These are phyloP conservation scores for Nymphalis io DNA, from an alignment of 1,140 invertebrate genomes.

Conservation along the genomic window DNA sequence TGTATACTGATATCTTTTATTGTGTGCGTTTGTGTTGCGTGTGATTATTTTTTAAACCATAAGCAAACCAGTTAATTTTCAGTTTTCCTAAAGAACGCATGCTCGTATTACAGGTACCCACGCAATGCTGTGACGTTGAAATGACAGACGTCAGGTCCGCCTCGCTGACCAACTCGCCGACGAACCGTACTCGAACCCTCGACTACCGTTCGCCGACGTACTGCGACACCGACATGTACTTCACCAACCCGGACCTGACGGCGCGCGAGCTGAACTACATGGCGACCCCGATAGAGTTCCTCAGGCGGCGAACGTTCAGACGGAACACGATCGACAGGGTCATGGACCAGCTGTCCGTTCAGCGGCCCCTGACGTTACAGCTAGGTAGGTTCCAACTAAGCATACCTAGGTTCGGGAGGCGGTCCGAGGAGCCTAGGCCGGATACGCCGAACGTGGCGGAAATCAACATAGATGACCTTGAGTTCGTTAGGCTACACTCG, in stretches of 20 bases:
- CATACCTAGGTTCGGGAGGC: constrained; percentile 57
- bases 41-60: too few relatives aligned
- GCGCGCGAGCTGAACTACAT: constrained; percentile 57
- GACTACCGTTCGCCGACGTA: constrained; percentile 56
- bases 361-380: constrained; percentile 58
- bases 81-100: background rate
- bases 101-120: constrained; percentile 59
- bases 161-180: constrained; percentile 46
- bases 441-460: constrained; percentile 68
- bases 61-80: too few relatives aligned
- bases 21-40: too few relatives aligned
- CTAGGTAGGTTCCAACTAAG: constrained; percentile 70
- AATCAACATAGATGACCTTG: constrained; percentile 60
- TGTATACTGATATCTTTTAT: too few relatives aligned
- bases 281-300: constrained; percentile 48
- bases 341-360: constrained; percentile 48
- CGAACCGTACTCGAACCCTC: constrained; percentile 36
- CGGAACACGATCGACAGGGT: constrained; percentile 51
- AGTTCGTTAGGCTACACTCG: constrained; percentile 57
- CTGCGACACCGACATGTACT: constrained; percentile 48
- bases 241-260: constrained; percentile 47
- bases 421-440: constrained; percentile 43
- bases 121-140: constrained; percentile 65
- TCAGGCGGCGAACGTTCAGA: constrained; percentile 42
- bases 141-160: constrained; percentile 53